Evolutionary conservation across 1,140 invertebrate species (phyloP).

Genomic region (Radopholus similis): DNA sequence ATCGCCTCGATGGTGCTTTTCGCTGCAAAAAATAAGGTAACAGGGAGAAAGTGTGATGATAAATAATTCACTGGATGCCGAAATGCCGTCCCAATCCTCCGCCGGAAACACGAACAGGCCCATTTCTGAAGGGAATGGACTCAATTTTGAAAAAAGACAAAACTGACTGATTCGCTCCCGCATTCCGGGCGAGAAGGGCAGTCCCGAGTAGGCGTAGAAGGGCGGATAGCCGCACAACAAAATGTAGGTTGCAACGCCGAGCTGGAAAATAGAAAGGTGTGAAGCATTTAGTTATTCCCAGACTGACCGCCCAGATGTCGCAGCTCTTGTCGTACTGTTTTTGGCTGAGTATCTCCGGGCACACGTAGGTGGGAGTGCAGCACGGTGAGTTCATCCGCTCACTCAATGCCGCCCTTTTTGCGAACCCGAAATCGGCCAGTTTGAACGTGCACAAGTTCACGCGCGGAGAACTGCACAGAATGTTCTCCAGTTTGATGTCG

Average conservation of each 20-base stretch:
- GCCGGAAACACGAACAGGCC: constrained; percentile 93
- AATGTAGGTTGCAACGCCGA: constrained; percentile 19
- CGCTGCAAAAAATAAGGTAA: constrained; percentile 62
- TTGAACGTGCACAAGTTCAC: constrained; percentile 74
- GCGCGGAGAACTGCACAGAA: constrained; percentile 70
- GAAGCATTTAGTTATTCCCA: constrained; percentile 84
- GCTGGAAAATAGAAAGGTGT: not conserved
- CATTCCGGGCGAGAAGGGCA: constrained; percentile 95
- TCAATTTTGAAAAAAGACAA: not conserved
- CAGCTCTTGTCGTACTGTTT: constrained; percentile 97
- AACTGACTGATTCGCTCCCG: constrained; percentile 79
- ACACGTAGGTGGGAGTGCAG: constrained; percentile 97
- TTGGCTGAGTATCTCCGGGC: constrained; percentile 81
- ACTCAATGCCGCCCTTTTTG: constrained; percentile 78
- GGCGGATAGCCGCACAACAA: constrained; percentile 87
- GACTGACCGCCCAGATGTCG: constrained; percentile 95
- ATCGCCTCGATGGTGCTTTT: constrained; percentile 88
- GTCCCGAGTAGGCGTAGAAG: constrained; percentile 91
- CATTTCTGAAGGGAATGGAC: constrained; percentile 60
- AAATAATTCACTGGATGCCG: constrained; percentile 69
- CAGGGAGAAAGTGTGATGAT: too few relatives aligned
- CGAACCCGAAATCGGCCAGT: constrained; percentile 98
- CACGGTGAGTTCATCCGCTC: constrained; percentile 89
- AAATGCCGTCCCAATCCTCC: constrained; percentile 90
- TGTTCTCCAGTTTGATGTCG: constrained; percentile 78